phyloP scores from a whole-genome alignment of 2,888 invertebrate genomes.

The Villa cingulata region DNA sequence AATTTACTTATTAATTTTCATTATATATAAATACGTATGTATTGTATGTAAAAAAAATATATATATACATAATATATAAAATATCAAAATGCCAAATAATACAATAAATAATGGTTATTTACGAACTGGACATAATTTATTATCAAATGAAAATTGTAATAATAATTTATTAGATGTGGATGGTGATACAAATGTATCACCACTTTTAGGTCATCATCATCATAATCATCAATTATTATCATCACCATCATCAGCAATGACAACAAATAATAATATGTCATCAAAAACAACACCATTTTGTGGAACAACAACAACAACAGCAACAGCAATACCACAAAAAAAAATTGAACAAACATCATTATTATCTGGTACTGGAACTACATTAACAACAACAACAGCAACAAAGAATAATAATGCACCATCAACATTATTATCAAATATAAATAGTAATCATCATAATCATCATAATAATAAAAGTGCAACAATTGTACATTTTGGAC shows the following conservation, averaged over 20 bases:
- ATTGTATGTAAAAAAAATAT: too few species aligned
- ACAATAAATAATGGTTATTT: conserved; percentile 31
- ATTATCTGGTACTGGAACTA: conserved; percentile 10
- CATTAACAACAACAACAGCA: conserved; percentile 8
- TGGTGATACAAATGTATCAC: conserved; percentile 5
- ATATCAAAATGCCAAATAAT: conserved; percentile 20
- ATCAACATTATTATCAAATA: conserved; percentile 17
- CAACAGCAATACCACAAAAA: too few species aligned
- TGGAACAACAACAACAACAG: too few species aligned
- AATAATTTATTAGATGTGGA: not conserved
- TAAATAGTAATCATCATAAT: too few species aligned
- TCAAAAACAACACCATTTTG: too few species aligned
- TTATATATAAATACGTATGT: too few species aligned
- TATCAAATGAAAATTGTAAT: not conserved
- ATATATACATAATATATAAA: too few species aligned
- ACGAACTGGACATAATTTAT: not conserved
- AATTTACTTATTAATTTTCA: too few species aligned
- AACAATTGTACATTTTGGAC: conserved; percentile 30
- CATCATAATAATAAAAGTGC: conserved; percentile 20
- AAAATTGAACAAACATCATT: too few species aligned
- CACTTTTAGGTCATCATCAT: conserved; percentile 12
- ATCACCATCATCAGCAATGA: too few species aligned
- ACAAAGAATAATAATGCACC: conserved; percentile 14
- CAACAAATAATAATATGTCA: too few species aligned
- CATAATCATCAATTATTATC: not conserved